Base-by-base conservation (phyloP, 1,140 invertebrate species). In the Drosophila rufa region DNA sequence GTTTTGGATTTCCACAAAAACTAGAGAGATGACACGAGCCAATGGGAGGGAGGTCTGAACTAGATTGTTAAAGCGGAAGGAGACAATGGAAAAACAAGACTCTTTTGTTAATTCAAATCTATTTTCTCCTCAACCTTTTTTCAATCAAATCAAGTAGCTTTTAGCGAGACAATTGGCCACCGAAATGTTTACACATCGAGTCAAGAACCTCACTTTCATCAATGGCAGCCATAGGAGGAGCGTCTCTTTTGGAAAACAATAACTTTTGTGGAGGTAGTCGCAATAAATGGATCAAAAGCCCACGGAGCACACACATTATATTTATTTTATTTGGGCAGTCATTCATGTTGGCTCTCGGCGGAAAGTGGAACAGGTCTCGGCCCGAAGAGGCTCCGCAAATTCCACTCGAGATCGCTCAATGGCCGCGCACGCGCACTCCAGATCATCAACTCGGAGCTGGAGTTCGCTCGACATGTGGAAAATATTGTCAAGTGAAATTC, bases 401-500 rank as follows among this genome's bases (percentile, higher is more conserved):
- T 79, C 86, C 86, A 85, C 86, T 90, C 64, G 85, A 89, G 75
- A 77, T 75, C 62, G 74, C 69, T 87, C 47, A 75, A 90, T 85
- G 85, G 70, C 71, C 84, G 85, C 81, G 85, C 84, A 89, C 80
- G 81, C 75, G 79, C 80, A 86, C 83, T 87, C 73, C 48, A 82
- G 68, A 76, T 75, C 58, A 80, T 70, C 40, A 82, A 64, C 33
- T 58, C 47, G 22, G 36, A 58, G 48, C 42, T 62, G 61, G 45
- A 43, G 47, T 36, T 46, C 36, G 36, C 36, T 38, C 36, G 12
- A 53, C 30, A 53, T 62, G 59, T 65, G 48, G 58, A 81, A 89
- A 90, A 84, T 90, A 89, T 90, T 90, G 85, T 90, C 85, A 90
- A 90, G 85, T 90, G 85, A 90, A 90, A 90, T 82, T 87, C 69